Percentiles rank a stretch among this genome's conserved stretches.
These are phyloP conservation scores for Echinarachnius parma DNA, from an alignment of 53 echinoderm and acorn worm genomes.

Conservation along the genomic window DNA sequence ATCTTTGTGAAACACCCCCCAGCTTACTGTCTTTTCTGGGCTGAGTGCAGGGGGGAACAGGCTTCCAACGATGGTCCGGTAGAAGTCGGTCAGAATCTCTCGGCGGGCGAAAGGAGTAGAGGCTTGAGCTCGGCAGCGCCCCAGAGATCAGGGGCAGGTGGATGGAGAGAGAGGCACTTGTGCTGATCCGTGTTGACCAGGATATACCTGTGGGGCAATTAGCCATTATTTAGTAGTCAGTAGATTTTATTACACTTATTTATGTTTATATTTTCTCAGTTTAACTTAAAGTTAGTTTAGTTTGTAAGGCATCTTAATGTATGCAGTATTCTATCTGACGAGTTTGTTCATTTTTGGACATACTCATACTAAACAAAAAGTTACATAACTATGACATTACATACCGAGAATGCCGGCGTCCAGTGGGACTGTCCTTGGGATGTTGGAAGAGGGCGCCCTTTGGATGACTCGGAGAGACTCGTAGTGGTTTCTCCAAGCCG, in stretches of 20 bases:
- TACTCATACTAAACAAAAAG: background rate
- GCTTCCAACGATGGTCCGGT: conserved; percentile 80
- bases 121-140: conserved; percentile 73
- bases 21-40: too few species aligned
- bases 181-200: conserved; percentile 85
- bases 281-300: too few species aligned
- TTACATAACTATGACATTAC: too few species aligned
- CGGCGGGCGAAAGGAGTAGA: conserved; percentile 57
- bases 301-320: background rate
- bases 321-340: background rate
- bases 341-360: background rate
- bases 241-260: too few species aligned
- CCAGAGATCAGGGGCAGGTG: conserved; percentile 56
- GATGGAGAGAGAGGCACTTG: conserved; percentile 79
- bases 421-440: conserved; percentile 59
- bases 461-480: conserved; percentile 66
- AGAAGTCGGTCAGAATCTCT: conserved; percentile 73
- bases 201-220: conserved; percentile 54
- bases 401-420: conserved; percentile 88
- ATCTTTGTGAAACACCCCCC: too few species aligned
- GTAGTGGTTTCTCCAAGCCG: conserved; percentile 67
- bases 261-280: too few species aligned
- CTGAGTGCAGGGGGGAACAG: conserved; percentile 81
- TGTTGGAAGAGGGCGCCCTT: conserved; percentile 57
- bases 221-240: too few species aligned